Evolutionary conservation across 2,888 invertebrate species (phyloP), one percentile per base, ranked within the genome.

Genomic region (Unio pictorum): DNA sequence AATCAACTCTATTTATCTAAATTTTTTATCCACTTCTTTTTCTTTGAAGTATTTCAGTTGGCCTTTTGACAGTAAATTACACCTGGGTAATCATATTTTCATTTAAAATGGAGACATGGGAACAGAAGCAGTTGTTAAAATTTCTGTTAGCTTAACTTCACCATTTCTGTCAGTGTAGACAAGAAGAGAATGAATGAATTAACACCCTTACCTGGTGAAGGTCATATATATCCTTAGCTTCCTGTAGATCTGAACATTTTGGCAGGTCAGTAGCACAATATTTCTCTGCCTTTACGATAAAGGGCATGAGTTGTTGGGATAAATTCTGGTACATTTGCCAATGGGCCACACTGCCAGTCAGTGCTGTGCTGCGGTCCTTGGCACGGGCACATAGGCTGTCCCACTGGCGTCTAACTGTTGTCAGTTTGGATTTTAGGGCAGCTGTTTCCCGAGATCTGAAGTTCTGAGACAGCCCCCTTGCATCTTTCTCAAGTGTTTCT

Each of bases 211-310:
- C 89, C 87, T 88, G 93, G 88, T 95, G 92, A 81, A 94, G 93
- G 75, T 88, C 83, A 64, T 86, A 85, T 60, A 87, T 79, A 57
- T 87, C 82, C 67, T 85, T 83, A 18, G 96, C 96, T 91, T 98
- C 96, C 75, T 93, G 92, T 67, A 97, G 91, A 61, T 93, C 94
- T 5, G 93, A 91, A 26, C 96, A 96, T 89, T 95, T 96, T 7
- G 94, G 93, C 15, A 93, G 89, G 34, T 93, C 93, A 74, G 92
- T 92, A 26, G 93, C 92, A 45, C 95, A 92, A 91, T 94, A 94
- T n/a, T 94, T 90, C 91, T 97, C 97, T 26, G 95, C 95, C 87
- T 95, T 93, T 88, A 96, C 95, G 69, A 98, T 93, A 94, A 96
- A 96, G 0, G 96, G 96, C 87, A 95, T 94, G 66, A 97, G 93